Evolutionary conservation across 2,113 vertebrate species (phyloP), one percentile per base, ranked within the genome.

Genomic region (Eurystomus gularis): DNA sequence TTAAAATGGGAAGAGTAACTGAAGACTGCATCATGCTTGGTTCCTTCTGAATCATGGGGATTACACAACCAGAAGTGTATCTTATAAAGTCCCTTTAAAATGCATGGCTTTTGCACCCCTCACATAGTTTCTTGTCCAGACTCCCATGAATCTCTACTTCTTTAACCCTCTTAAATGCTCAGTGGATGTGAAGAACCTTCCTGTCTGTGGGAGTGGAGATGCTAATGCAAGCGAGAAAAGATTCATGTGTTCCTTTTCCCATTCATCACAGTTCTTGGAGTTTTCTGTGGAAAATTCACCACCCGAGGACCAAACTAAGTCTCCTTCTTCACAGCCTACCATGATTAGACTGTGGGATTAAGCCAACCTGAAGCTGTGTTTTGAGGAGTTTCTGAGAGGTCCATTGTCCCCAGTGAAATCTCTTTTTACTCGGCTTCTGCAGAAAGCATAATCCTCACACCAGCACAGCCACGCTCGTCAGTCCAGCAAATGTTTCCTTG

Each of bases 401-500:
- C 57, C 2, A 0, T 66, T 88, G 39, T 80, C 81, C 44, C 21
- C 26, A 46, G 55, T 66, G 82, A 92, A 65, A 55, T 65, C 18
- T 85, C 11, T 40, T 93, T 52, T 79, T 42, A 18, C 35, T 83
- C 54, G 58, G 26, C 55, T 91, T 86, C 65, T 94, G 60, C 66
- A 65, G 81, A 85, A 91, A 65, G 75, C 39, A 19, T 83, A 49
- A 92, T 95, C 92, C 72, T 93, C 61, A 82, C 81, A 70, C 46
- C 62, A 86, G 40, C 0, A 0, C 35, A 92, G 83, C 90, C 71
- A 33, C 20, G 44, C 66, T 95, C 16, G 1, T 90, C 94, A 83
- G 84, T 61, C 94, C 76, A 93, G 72, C 93, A 94, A 86, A 94
- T 91, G 76, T 95, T 86, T 70, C 86, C 71, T 91, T 92, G 94